Percentiles rank a stretch among this genome's conserved stretches.
phyloP scores from a whole-genome alignment of 1,140 invertebrate species.

The Helicoverpa armigera region DNA sequence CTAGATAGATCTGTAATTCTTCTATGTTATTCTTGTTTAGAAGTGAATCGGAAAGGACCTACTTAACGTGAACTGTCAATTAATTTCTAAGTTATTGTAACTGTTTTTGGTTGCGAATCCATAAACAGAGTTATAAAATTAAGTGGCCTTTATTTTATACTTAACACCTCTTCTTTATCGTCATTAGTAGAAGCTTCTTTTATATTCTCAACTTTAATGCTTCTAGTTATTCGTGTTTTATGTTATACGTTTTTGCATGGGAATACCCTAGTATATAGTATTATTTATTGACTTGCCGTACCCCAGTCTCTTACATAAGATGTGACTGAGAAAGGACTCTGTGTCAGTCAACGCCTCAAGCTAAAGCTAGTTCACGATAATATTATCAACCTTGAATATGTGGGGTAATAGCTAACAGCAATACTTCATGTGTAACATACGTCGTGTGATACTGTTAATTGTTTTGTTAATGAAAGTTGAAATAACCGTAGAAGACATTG shows the following conservation, averaged over 20 bases:
- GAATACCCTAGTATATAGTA: not conserved
- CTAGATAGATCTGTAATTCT: not conserved
- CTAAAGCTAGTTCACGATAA: slow-evolving; percentile 38
- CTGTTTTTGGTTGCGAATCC: not conserved
- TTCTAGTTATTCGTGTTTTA: not conserved
- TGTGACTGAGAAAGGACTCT: slow-evolving; percentile 44
- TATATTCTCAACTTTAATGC: too few relatives aligned
- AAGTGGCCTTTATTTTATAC: not conserved
- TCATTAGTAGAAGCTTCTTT: not conserved
- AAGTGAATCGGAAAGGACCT: not conserved
- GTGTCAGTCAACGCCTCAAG: slow-evolving; percentile 4
- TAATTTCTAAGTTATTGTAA: not conserved
- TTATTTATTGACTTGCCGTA: slow-evolving; percentile 14
- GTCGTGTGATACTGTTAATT: slow-evolving; percentile 20
- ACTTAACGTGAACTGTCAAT: not conserved
- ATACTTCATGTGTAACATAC: slow-evolving; percentile 22
- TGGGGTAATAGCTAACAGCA: slow-evolving; percentile 46
- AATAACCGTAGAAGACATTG: not conserved
- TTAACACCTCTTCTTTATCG: slow-evolving; percentile 12
- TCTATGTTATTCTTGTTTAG: not conserved
- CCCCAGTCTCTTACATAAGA: slow-evolving; percentile 20
- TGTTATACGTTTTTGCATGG: not conserved
- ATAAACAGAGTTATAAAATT: not conserved
- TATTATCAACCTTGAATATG: slow-evolving; percentile 46
- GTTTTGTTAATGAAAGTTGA: slow-evolving; percentile 16